Evolutionary conservation across 1,140 invertebrate species (phyloP), one percentile per base, ranked within the genome.

Genomic region (Drosophila orosa): DNA sequence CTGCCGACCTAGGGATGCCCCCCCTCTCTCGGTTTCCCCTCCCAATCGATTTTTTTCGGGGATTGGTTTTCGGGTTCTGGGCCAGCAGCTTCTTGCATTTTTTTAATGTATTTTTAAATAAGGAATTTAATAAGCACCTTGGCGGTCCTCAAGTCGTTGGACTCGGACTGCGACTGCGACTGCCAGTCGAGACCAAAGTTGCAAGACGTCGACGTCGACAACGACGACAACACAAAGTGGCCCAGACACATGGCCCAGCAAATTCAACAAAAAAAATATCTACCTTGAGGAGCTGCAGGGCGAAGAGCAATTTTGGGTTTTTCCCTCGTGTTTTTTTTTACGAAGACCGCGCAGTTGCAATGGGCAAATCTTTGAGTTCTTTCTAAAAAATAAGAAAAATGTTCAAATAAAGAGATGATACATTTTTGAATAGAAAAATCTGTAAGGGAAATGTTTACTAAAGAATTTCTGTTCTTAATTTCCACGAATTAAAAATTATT

Each of bases 41-140:
- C 10, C 12, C 44, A 31, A 37, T 39, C 25, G 42, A 54, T 54
- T 12, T 42, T 5, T 48, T 75, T 62, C 25, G 65, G 44, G 65
- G 65, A 60, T 83, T 74, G 71, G 62, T 61, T 59, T 83, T 77
- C 73, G 57, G 60, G 62, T 63, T 84, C 48, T 69, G 57, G 62
- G 74, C 29, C 50, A 54, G 75, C 84, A 89, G 84, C 84, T 87
- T 87, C 83, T 87, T 87, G 84, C 84, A 87, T 87, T 87, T 87
- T 69, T 87, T 87, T 89, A 90, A 89, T 89, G 84, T 90, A 89
- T 90, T 89, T 89, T 89, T 89, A 89, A 89, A 89, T 89, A 89
- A 89, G 84, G 84, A 89, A 89, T 90, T 90, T 89, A 89, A 89
- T 89, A 89, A 89, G 84, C 84, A 89, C 84, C 84, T 89, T 89